phyloP scores from a whole-genome alignment of 2,888 invertebrate genomes.

The Erpobdella octoculata region DNA sequence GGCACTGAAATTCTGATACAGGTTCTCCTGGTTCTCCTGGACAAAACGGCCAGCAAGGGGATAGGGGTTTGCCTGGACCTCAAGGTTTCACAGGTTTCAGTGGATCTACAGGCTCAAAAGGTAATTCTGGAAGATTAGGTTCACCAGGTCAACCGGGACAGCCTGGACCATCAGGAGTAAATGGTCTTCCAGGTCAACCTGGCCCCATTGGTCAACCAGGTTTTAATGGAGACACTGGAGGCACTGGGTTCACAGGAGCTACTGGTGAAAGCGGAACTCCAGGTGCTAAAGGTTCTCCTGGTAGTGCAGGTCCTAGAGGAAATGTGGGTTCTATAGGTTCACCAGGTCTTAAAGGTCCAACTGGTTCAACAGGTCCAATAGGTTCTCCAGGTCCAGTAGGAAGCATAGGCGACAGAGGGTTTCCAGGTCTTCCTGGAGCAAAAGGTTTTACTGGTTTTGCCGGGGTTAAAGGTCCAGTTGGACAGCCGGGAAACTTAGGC shows the following conservation, averaged over 20 bases:
- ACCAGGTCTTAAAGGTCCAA: slow-evolving; percentile 27
- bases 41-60: slow-evolving; percentile 25
- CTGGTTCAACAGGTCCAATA: slow-evolving; percentile 22
- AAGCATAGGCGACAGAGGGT: not conserved
- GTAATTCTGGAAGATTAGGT: slow-evolving; percentile 18
- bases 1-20: too few species aligned
- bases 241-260: slow-evolving; percentile 17
- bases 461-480: slow-evolving; percentile 8
- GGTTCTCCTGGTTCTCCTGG: slow-evolving; percentile 47
- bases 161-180: slow-evolving; percentile 25
- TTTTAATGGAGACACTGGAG: slow-evolving; percentile 24
- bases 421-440: not conserved
- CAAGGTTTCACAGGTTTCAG: slow-evolving; percentile 32
- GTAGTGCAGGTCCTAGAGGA: slow-evolving; percentile 28
- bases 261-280: slow-evolving; percentile 30
- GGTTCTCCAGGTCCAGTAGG: slow-evolving; percentile 4
- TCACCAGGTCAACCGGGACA: slow-evolving; percentile 26
- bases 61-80: slow-evolving; percentile 26
- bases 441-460: slow-evolving; percentile 23
- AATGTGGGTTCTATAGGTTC: slow-evolving; percentile 22
- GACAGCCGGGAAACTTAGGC: slow-evolving; percentile 29
- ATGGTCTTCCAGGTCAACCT: slow-evolving; percentile 19
- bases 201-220: slow-evolving; percentile 27
- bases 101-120: slow-evolving; percentile 39
- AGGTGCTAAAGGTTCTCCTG: slow-evolving; percentile 53